Evolutionary conservation across 2,113 vertebrate genomes (phyloP), one percentile per base, ranked within the genome.

Genomic region (Sinocyclocheilus maitianheensis): DNA sequence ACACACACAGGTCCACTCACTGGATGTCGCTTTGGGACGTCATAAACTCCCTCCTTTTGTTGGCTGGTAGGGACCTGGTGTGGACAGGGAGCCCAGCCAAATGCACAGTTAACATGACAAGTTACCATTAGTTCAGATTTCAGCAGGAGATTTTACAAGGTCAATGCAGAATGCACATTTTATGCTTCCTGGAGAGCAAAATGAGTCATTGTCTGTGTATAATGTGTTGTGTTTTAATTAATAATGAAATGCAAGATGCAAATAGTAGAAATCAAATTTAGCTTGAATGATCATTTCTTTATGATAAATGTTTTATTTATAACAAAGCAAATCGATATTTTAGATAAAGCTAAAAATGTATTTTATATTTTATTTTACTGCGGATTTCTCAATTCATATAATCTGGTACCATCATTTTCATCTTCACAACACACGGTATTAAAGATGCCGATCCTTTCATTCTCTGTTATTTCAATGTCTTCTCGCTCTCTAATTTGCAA

Each of bases 11-110:
- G 93, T 97, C 97, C 97, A 99, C 97, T 99, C 97, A 99, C 96
- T 96, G 97, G 97, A 96, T 98, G 98, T 95, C 97, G 97, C 97
- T 99, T 99, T 96, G 98, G 98, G 95, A 99, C 98, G 92, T 99
- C 98, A 97, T 99, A 99, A 95, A 99, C 97, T 95, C 97, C 98
- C 95, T 99, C 98, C 93, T 99, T 99, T 97, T 99, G 98, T 95
- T 99, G 98, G 96, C 97, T 99, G 96, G 97, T 99, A 91, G 98
- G 98, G 94, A 99, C 98, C 98, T 99, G 93, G 87, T 84, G 83
- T 87, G 85, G 88, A 93, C 92, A 90, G 87, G 85, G 75, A 88
- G 87, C 87, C 93, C 88, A 93, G 89, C 92, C 93, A 77, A 90
- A 86, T 84, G 88, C 85, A 90, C 74, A 83, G 83, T 90, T 87